These are phyloP conservation scores for Hesperophylax magnus DNA, from an alignment of 1,140 invertebrate species.

Conservation along the genomic window DNA sequence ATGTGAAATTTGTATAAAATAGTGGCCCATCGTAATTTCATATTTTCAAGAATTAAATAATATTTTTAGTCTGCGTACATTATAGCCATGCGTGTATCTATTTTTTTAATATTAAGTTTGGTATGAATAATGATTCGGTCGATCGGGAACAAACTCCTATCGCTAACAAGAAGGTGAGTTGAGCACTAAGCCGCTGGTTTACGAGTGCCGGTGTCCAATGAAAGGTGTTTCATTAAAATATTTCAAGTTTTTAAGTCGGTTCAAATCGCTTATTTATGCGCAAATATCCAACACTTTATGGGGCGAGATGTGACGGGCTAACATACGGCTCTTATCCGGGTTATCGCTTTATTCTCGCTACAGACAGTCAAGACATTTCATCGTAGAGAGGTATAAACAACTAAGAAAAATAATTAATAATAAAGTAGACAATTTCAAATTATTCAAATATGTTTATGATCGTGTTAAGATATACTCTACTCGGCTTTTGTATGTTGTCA, in stretches of 20 bases:
- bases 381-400: too few relatives aligned
- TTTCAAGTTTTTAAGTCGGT: constrained; percentile 32
- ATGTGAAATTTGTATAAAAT: too few relatives aligned
- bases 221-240: constrained; percentile 48
- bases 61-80: too few relatives aligned
- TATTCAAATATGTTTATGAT: too few relatives aligned
- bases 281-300: constrained; percentile 41
- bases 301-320: background rate
- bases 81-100: too few relatives aligned
- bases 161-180: constrained; percentile 51
- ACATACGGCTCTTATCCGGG: constrained; percentile 4
- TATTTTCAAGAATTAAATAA: too few relatives aligned
- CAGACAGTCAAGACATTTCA: background rate
- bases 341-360: constrained; percentile 33
- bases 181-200: constrained; percentile 43
- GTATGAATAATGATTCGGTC: background rate
- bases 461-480: too few relatives aligned
- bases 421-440: too few relatives aligned
- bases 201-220: constrained; percentile 32
- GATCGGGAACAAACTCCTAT: background rate
- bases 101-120: too few relatives aligned
- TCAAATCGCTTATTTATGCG: constrained; percentile 41
- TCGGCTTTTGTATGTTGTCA: too few relatives aligned
- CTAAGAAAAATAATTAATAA: too few relatives aligned
- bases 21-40: too few relatives aligned